A percentile compares a stretch with the other conserved stretches of the same genome.
phyloP scores from a whole-genome alignment of 2,113 vertebrate species.

The Podarcis raffonei region DNA sequence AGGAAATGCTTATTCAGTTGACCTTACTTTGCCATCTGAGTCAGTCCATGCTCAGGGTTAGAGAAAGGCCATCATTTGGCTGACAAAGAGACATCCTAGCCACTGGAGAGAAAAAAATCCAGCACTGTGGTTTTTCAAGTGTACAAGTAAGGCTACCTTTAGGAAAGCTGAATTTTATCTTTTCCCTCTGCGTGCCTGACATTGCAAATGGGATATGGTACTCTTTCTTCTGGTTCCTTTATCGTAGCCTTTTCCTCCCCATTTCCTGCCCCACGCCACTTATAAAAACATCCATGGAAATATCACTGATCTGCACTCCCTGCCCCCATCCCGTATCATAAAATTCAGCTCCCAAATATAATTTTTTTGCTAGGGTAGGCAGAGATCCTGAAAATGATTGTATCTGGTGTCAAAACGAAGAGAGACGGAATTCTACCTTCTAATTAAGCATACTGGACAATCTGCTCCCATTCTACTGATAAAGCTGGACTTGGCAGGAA shows the following conservation, averaged over 20 bases:
- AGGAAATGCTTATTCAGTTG: constrained; percentile 25
- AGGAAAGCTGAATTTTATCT: background rate
- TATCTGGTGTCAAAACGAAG: background rate
- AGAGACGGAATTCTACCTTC: background rate
- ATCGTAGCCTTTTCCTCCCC: background rate
- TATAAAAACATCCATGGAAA: background rate
- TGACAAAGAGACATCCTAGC: constrained; percentile 10
- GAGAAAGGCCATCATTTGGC: constrained; percentile 5
- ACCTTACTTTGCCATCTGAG: constrained; percentile 6
- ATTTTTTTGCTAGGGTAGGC: background rate
- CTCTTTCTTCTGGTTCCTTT: background rate
- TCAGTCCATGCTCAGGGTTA: constrained; percentile 3
- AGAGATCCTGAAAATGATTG: background rate
- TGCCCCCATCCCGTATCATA: background rate
- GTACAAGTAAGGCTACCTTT: constrained; percentile 1
- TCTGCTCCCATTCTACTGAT: background rate
- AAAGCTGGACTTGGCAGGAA: background rate
- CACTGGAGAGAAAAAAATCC: background rate
- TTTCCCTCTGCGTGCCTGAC: background rate
- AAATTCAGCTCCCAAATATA: background rate
- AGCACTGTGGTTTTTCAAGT: background rate
- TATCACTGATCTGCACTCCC: background rate
- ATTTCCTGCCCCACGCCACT: background rate
- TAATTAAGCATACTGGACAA: background rate
- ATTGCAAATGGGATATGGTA: background rate